phyloP scores from a whole-genome alignment of 37 sponge, comb jelly and placozoan species.

The Chondrosia reniformis region DNA sequence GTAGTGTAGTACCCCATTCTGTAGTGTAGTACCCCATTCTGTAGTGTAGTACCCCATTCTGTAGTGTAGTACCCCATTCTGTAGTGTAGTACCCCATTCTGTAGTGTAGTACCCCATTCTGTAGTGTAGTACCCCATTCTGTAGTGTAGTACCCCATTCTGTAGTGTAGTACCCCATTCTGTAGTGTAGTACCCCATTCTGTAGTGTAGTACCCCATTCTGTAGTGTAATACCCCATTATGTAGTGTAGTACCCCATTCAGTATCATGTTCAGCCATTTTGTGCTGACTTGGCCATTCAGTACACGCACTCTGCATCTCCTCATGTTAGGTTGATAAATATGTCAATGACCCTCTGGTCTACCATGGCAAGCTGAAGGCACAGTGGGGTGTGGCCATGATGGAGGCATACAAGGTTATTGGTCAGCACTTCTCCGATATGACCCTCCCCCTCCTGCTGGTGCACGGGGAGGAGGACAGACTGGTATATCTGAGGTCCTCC shows the following conservation, averaged over 20 bases:
- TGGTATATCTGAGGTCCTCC: conserved; percentile 56
- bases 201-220: no score
- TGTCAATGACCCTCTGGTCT: conserved; percentile 48
- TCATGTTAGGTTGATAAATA: conserved; percentile 39
- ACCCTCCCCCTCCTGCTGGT: conserved; percentile 39
- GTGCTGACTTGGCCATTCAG: no score
- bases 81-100: no score
- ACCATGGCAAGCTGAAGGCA: conserved; percentile 46
- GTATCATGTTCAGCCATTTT: neutral
- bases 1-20: no score
- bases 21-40: no score
- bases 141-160: no score
- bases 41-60: no score
- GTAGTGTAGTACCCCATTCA: neutral
- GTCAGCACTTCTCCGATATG: conserved; percentile 11
- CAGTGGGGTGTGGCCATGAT: conserved; percentile 36
- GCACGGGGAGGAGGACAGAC: conserved; percentile 52
- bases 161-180: no score
- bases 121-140: no score
- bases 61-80: no score
- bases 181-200: no score
- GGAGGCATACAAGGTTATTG: neutral
- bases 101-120: no score
- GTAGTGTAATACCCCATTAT: neutral
- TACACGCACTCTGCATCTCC: neutral